Evolutionary conservation across 2,888 invertebrate species (phyloP).

Genomic region (Nomada ruficornis): DNA sequence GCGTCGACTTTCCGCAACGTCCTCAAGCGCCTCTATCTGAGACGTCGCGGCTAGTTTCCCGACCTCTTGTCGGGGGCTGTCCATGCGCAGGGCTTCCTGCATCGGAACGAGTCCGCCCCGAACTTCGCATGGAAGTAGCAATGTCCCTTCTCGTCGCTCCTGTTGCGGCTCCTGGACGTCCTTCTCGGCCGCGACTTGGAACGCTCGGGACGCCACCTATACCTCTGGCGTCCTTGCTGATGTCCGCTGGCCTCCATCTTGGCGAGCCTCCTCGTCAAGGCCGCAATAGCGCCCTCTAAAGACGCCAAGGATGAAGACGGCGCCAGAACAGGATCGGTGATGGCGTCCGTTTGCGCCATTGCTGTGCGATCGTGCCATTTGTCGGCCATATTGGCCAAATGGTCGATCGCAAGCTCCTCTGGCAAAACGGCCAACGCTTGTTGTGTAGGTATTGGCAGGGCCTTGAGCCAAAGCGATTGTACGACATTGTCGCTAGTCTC

Average conservation of each 20-base stretch:
- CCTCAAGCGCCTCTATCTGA: conserved; percentile 4
- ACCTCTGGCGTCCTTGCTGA: too few relatives aligned
- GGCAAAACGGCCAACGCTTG: background rate
- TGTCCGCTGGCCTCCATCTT: too few relatives aligned
- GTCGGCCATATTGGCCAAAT: background rate
- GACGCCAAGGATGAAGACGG: too few relatives aligned
- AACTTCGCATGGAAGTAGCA: conserved; percentile 16
- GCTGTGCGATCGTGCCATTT: background rate
- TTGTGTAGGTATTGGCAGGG: background rate
- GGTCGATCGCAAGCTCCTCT: background rate
- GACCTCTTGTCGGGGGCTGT: background rate
- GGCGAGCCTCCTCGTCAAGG: too few relatives aligned
- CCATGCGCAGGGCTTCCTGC: conserved; percentile 14
- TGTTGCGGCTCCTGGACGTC: too few relatives aligned
- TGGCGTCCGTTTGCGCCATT: background rate
- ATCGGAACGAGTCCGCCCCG: background rate
- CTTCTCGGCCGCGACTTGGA: too few relatives aligned
- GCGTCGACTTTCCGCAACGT: background rate
- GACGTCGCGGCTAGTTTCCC: conserved; percentile 8
- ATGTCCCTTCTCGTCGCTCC: too few relatives aligned
- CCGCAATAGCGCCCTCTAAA: too few relatives aligned
- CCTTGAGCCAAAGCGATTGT: too few relatives aligned
- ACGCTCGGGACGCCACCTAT: too few relatives aligned
- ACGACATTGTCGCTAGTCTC: too few relatives aligned
- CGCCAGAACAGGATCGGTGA: too few relatives aligned